phyloP scores from a whole-genome alignment of 2,888 invertebrate genomes.

The Nephrotoma guestfalica region DNA sequence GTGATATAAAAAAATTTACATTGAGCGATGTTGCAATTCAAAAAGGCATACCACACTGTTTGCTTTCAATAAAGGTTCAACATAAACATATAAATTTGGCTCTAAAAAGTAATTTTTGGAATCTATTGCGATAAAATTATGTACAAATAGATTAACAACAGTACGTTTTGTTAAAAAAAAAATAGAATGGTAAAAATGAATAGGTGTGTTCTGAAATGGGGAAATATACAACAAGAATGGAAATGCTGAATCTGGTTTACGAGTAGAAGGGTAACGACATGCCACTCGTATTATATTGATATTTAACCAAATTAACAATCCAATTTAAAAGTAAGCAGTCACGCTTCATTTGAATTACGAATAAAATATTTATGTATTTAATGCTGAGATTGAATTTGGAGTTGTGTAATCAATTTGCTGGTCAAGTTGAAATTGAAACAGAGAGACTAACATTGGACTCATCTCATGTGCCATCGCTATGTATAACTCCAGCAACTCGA shows the following conservation, averaged over 20 bases:
- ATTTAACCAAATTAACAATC: background rate
- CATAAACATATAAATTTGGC: background rate
- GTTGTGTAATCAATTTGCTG: no score
- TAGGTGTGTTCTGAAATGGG: background rate
- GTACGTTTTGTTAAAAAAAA: background rate
- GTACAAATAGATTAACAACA: background rate
- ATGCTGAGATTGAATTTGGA: no score
- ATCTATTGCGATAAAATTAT: background rate
- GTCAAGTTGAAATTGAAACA: no score
- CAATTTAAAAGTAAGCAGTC: background rate
- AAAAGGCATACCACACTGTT: background rate
- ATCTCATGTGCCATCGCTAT: no score
- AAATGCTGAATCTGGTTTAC: background rate
- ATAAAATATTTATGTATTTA: background rate
- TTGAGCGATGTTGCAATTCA: background rate
- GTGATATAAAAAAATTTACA: background rate
- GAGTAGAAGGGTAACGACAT: background rate
- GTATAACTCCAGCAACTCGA: no score
- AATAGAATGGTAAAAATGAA: background rate
- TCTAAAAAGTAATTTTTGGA: background rate
- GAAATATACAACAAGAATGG: background rate
- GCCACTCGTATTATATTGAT: background rate
- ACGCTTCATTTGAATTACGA: background rate
- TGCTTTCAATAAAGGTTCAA: background rate
- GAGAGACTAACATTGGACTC: no score